Conservation (phyloP, 2,888 invertebrate genomes). For the Pegoplata infirma region DNA sequence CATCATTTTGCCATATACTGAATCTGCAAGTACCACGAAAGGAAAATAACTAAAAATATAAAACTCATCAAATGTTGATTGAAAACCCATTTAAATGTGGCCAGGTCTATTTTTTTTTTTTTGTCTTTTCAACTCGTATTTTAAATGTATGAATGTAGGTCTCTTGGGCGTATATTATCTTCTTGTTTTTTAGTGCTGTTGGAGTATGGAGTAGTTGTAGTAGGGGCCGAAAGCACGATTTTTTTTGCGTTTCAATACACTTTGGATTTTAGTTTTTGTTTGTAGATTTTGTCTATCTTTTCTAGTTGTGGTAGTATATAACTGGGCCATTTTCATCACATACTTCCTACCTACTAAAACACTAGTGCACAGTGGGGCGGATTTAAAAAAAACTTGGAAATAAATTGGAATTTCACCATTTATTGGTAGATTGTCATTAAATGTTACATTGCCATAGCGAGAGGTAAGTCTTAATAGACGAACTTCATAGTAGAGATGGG, state of each 20-base stretch:
- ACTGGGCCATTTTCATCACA: conserved; percentile 38
- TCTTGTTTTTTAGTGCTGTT: background rate
- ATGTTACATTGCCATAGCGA: too few relatives aligned
- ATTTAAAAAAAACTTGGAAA: too few relatives aligned
- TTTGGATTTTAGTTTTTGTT: background rate
- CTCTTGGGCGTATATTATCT: conserved; percentile 57
- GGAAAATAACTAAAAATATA: conserved; percentile 20
- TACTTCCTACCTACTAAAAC: too few relatives aligned
- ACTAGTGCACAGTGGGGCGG: too few relatives aligned
- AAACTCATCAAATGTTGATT: conserved; percentile 59
- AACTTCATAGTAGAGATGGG: too few relatives aligned
- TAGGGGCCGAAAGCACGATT: conserved; percentile 25
- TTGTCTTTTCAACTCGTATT: too few relatives aligned
- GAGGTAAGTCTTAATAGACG: too few relatives aligned
- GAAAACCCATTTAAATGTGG: conserved; percentile 59
- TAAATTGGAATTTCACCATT: too few relatives aligned
- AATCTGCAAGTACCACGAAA: conserved; percentile 2
- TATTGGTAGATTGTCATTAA: too few relatives aligned
- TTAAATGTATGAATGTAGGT: too few relatives aligned
- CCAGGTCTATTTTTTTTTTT: conserved; percentile 39
- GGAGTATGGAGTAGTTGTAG: conserved; percentile 7
- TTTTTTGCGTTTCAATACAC: too few relatives aligned
- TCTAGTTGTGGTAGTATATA: conserved; percentile 10
- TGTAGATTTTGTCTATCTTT: conserved; percentile 6
- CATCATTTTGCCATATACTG: too few relatives aligned